Evolutionary conservation across 2,113 vertebrate genomes (phyloP).

Genomic region (Seriola quinqueradiata): DNA sequence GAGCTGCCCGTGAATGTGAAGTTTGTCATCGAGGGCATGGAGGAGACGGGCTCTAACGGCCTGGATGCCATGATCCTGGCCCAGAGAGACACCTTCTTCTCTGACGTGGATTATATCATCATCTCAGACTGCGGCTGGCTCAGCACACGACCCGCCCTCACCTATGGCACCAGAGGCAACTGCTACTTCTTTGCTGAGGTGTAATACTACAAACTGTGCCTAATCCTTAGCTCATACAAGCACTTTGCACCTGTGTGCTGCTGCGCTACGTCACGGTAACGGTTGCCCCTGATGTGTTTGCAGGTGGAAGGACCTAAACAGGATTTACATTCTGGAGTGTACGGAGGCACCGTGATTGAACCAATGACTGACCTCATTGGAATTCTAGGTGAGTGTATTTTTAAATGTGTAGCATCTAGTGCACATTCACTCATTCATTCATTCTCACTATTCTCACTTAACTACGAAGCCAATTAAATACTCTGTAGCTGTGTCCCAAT

Average conservation of each 20-base stretch:
- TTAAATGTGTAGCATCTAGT: neutral
- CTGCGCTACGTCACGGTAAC: neutral
- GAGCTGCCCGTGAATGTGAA: conserved; percentile 89
- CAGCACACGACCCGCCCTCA: conserved; percentile 84
- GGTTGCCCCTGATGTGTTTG: conserved; percentile 31
- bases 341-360: conserved; percentile 85
- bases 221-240: neutral
- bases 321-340: conserved; percentile 87
- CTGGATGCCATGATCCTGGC: conserved; percentile 83
- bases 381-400: conserved; percentile 79
- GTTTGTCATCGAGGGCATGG: conserved; percentile 89
- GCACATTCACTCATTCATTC: neutral
- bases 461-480: neutral
- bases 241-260: neutral
- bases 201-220: neutral
- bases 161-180: conserved; percentile 89
- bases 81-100: conserved; percentile 86
- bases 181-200: conserved; percentile 89
- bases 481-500: too few species aligned
- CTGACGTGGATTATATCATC: conserved; percentile 86
- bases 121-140: conserved; percentile 88
- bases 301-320: conserved; percentile 85
- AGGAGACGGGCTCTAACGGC: conserved; percentile 87
- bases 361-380: conserved; percentile 87
- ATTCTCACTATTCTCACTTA: neutral